Conservation (phyloP, 2,888 invertebrate species). For the Ommatoiulus sabulosus region DNA sequence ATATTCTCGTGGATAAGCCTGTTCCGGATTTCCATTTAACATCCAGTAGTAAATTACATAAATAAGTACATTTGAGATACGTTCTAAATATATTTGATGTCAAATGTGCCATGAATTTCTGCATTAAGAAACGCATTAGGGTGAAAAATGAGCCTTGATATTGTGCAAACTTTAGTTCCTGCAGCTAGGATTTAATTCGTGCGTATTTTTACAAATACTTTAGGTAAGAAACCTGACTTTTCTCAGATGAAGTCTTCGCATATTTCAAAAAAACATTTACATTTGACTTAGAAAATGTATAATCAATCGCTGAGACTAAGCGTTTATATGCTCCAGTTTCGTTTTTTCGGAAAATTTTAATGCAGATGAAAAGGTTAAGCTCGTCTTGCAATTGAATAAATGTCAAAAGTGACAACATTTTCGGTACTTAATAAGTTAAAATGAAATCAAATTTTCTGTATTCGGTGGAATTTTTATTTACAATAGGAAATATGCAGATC, state of each 20-base stretch:
- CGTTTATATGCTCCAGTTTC: background rate
- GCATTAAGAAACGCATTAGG: background rate
- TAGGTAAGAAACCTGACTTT: background rate
- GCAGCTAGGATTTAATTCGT: background rate
- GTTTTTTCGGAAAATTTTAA: background rate
- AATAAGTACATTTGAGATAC: constrained; percentile 7
- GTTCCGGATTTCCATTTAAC: constrained; percentile 1
- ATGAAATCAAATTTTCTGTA: background rate
- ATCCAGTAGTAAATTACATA: constrained; percentile 1
- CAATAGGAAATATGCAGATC: background rate
- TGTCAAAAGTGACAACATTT: constrained; percentile 11
- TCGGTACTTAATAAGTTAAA: background rate
- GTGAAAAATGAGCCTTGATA: constrained; percentile 1
- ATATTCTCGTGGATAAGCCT: background rate
- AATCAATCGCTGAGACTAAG: background rate
- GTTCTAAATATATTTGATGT: constrained; percentile 28
- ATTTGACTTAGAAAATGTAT: background rate
- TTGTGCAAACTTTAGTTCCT: background rate
- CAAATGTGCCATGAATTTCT: constrained; percentile 12
- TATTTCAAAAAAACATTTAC: background rate
- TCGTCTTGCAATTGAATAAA: background rate
- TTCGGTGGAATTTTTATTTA: background rate
- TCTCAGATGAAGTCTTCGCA: background rate
- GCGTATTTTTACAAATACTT: background rate
- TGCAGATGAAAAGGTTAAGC: background rate